Percentiles rank a stretch among this genome's conserved stretches.
These are phyloP conservation scores for Limonius californicus DNA, from an alignment of 1,140 invertebrate species.

Conservation along the genomic window DNA sequence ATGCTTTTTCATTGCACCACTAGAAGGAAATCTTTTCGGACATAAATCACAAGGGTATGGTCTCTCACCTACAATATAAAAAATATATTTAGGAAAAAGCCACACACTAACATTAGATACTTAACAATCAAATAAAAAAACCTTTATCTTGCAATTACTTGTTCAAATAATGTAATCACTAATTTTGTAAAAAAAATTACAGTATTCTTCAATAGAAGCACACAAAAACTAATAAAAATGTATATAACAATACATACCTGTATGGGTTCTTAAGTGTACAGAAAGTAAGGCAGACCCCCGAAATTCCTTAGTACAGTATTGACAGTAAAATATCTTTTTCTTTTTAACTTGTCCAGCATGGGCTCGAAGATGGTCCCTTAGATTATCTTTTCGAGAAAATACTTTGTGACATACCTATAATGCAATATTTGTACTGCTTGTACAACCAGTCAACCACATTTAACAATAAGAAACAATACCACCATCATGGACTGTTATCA, in stretches of 20 bases:
- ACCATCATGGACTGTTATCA: no score
- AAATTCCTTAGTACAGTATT: constrained; percentile 67
- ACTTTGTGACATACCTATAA: constrained; percentile 66
- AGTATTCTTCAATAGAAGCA: background rate
- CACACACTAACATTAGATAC: no score
- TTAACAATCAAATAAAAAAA: no score
- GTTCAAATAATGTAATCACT: background rate
- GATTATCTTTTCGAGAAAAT: constrained; percentile 73
- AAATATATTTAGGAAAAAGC: no score
- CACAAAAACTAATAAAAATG: background rate
- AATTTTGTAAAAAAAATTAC: background rate
- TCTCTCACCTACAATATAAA: constrained; percentile 52
- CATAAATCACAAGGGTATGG: constrained; percentile 65
- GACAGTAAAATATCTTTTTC: constrained; percentile 62
- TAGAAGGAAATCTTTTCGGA: constrained; percentile 63
- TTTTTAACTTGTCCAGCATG: constrained; percentile 65
- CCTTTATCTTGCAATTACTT: background rate
- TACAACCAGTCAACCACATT: no score
- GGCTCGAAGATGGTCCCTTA: constrained; percentile 68
- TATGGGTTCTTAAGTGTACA: constrained; percentile 68
- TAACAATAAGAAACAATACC: no score
- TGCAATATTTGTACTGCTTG: no score
- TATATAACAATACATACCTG: constrained; percentile 51
- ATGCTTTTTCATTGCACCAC: constrained; percentile 74
- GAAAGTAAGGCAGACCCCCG: constrained; percentile 61